Conservation (phyloP, 2,888 invertebrate species). For the Ctena decussata region DNA sequence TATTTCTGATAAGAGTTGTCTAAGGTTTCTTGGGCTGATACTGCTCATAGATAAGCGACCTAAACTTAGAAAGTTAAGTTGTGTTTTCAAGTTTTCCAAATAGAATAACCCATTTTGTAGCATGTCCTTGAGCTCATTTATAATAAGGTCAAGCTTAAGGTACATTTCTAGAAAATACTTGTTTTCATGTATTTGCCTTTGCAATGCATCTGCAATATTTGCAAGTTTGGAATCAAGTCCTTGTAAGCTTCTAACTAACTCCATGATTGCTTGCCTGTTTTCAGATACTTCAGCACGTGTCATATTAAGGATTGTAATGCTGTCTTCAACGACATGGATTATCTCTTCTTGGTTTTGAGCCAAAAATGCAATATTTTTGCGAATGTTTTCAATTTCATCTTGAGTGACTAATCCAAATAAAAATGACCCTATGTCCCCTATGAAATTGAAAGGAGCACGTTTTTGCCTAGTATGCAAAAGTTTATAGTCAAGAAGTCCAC, state of each 20-base stretch:
- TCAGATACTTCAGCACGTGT: conserved; percentile 17
- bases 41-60: background rate
- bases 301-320: conserved; percentile 27
- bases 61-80: conserved; percentile 14
- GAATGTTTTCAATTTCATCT: conserved; percentile 25
- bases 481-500: background rate
- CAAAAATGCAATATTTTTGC: conserved; percentile 15
- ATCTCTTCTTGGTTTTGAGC: conserved; percentile 37
- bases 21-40: conserved; percentile 6
- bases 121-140: conserved; percentile 11
- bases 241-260: conserved; percentile 7
- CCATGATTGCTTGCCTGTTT: conserved; percentile 21
- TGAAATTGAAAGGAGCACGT: conserved; percentile 18
- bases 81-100: conserved; percentile 13
- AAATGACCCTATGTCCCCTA: conserved; percentile 17
- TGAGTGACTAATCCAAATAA: conserved; percentile 38
- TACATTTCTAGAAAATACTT: conserved; percentile 25
- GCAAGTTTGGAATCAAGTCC: background rate
- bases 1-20: conserved; percentile 5
- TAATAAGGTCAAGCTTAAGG: conserved; percentile 11
- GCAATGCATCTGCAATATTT: background rate
- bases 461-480: background rate
- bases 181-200: background rate
- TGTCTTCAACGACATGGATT: conserved; percentile 12
- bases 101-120: background rate